Base-by-base conservation (phyloP, 2,113 vertebrate genomes). In the Eclectus roratus region DNA sequence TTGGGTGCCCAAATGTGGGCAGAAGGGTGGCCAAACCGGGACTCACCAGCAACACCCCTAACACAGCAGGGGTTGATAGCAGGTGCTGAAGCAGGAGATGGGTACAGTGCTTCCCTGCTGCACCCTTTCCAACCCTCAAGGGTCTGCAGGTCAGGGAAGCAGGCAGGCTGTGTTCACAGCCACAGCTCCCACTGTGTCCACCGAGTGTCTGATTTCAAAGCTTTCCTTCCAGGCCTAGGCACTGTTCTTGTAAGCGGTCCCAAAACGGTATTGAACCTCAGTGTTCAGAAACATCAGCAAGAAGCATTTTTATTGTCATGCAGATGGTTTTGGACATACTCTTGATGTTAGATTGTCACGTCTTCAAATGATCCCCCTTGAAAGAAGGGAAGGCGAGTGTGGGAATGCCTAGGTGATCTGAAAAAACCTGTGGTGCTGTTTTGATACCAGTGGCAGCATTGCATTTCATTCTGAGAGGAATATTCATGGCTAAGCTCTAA, bases 401-500 rank as follows among this genome's bases (percentile, higher is more conserved):
- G 47, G 79, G 87, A 92, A 91, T 91, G 94, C 64, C 76, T 94
- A 88, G 85, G 88, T 90, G 79, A 61, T 95, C 89, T 91, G 87
- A 74, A 91, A 95, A 94, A 90, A 89, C 13, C 52, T 91, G 79
- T 9, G 0, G 53, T 7, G 2, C 85, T 87, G 55, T 96, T 95
- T 85, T 88, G 90, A 77, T 83, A 93, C 43, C 74, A 89, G 86
- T 21, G 4, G 63, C 41, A 19, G 47, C 88, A 88, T 63, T 85
- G 69, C 82, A n/a, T 88, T 95, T 97, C 89, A 66, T 85, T 87
- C 91, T 93, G 91, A 47, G 85, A 96, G 86, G 72, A 96, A 96
- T 92, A 96, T 94, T 95, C 95, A 96, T 85, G 93, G 96, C 89
- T 96, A 91, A 90, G 82, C 92, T 96, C 84, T 96, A 95, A 95